Evolutionary conservation across 2,888 invertebrate genomes (phyloP).

Genomic region (Drosophila macrothrix): DNA sequence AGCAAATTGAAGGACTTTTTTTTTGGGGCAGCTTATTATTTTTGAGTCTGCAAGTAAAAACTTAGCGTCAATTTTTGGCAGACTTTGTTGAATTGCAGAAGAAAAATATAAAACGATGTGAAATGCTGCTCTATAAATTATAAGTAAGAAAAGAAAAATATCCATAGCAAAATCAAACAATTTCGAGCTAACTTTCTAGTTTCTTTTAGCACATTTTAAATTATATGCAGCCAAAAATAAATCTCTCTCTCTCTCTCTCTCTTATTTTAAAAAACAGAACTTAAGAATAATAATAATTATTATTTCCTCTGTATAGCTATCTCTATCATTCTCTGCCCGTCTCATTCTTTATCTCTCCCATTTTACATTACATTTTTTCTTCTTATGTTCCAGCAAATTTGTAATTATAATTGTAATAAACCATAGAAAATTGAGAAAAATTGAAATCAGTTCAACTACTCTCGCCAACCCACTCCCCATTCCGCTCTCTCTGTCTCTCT

Average conservation of each 20-base stretch:
- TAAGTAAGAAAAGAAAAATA: not conserved
- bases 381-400: constrained; percentile 21
- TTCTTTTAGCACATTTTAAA: not conserved
- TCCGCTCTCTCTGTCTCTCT: too few species aligned
- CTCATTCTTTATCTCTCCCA: not conserved
- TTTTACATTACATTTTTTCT: not conserved
- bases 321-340: not conserved
- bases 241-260: too few species aligned
- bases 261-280: too few species aligned
- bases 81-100: too few species aligned
- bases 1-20: constrained; percentile 14
- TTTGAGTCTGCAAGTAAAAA: not conserved
- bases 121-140: not conserved
- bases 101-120: not conserved
- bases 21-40: not conserved
- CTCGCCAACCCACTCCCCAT: not conserved
- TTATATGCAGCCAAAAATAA: not conserved
- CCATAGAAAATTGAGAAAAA: constrained; percentile 27
- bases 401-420: constrained; percentile 19
- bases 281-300: not conserved
- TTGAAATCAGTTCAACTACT: constrained; percentile 21
- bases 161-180: not conserved
- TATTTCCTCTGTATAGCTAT: not conserved
- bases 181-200: not conserved
- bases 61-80: not conserved